Conservation (phyloP, 2,888 invertebrate species). For the Drosophila mayaguana region DNA sequence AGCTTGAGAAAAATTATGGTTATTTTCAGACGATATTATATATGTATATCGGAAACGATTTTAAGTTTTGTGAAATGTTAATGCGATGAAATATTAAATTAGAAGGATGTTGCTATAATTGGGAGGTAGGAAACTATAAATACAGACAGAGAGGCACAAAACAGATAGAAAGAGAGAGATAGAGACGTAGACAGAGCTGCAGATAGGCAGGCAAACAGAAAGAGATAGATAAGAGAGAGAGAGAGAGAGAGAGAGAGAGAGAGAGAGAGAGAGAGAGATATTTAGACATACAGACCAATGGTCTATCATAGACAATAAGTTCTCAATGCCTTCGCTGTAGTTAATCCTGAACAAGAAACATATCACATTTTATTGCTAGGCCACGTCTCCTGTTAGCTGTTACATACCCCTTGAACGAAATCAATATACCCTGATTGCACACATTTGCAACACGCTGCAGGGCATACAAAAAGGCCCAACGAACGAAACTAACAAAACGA, state of each 20-base stretch:
- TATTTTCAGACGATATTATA: too few species aligned
- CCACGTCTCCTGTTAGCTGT: neutral
- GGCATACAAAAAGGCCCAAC: constrained; percentile 23
- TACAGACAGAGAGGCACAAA: too few species aligned
- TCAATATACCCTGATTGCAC: neutral
- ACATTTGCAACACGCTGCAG: neutral
- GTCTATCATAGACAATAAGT: neutral
- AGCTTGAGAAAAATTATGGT: too few species aligned
- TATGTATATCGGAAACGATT: too few species aligned
- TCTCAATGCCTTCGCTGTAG: too few species aligned
- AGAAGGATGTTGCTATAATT: too few species aligned
- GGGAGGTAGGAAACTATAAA: too few species aligned
- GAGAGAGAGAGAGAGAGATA: neutral
- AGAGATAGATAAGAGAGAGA: neutral
- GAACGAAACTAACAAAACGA: constrained; percentile 39
- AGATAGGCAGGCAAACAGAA: neutral
- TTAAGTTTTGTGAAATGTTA: too few species aligned
- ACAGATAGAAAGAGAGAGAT: too few species aligned
- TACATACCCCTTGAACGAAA: neutral
- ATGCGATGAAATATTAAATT: too few species aligned
- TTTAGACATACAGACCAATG: neutral
- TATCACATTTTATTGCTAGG: neutral
- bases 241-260: neutral
- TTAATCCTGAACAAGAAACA: neutral
- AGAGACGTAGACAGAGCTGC: neutral